Evolutionary conservation across 2,797 vertebrate genomes (phyloP).

Genomic region (Crenuchus spilurus): DNA sequence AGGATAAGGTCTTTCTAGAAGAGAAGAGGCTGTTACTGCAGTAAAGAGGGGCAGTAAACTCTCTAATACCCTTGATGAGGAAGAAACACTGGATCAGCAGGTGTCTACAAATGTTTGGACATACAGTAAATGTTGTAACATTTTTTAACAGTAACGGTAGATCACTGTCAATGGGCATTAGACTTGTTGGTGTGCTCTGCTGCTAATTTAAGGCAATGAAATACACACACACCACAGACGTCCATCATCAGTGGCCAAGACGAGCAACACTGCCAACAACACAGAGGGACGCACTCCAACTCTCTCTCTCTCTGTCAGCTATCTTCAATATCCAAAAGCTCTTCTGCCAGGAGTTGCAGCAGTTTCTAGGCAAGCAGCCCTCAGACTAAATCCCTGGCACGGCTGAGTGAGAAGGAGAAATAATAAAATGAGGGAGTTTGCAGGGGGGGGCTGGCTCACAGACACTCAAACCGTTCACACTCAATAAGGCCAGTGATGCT

Average conservation of each 20-base stretch:
- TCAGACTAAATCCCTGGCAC: constrained; percentile 54
- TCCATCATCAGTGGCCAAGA: constrained; percentile 32
- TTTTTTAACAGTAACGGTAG: no score
- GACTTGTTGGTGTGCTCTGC: no score
- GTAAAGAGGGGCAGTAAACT: no score
- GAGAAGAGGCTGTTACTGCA: no score
- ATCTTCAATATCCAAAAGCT: constrained; percentile 43
- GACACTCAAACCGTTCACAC: constrained; percentile 7
- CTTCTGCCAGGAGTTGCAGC: constrained; percentile 54
- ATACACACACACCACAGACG: constrained; percentile 38
- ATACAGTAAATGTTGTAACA: no score
- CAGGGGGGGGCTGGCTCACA: constrained; percentile 8
- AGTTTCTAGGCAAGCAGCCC: constrained; percentile 55
- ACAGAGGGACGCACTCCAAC: constrained; percentile 48
- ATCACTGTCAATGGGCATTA: no score
- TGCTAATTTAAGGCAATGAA: constrained; percentile 18
- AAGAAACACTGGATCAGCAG: no score
- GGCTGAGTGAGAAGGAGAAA: constrained; percentile 43
- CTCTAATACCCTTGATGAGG: no score
- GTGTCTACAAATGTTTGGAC: no score
- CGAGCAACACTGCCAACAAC: constrained; percentile 41
- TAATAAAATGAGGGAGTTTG: constrained; percentile 50
- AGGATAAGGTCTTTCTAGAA: no score
- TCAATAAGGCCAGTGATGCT: constrained; percentile 21
- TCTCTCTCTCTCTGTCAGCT: constrained; percentile 33